phyloP scores from a whole-genome alignment of 35 echinoderm and acorn worm genomes.

The Stichopus chloronotus region DNA sequence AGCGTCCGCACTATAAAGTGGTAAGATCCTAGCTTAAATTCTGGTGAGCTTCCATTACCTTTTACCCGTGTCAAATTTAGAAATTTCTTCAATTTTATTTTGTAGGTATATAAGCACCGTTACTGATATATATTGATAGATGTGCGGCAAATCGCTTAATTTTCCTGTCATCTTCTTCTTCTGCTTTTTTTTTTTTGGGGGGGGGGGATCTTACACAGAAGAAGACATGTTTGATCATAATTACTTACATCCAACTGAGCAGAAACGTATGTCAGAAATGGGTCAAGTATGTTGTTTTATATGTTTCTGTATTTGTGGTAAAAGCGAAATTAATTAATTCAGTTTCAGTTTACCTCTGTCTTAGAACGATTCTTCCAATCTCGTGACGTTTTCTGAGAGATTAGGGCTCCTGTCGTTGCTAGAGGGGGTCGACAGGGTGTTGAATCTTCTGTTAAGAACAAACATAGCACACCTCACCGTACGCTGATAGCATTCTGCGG shows the following conservation, averaged over 20 bases:
- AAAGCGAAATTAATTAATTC: slow-evolving; percentile 8
- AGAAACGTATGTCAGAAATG: not conserved
- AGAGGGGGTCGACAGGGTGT: not conserved
- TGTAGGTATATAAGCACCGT: no score
- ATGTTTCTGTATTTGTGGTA: not conserved
- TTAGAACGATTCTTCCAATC: not conserved
- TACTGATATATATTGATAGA: no score
- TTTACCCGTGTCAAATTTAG: no score
- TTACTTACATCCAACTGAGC: not conserved
- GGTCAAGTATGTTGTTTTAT: not conserved
- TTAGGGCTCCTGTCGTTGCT: not conserved
- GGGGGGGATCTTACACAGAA: no score
- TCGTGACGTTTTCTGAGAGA: not conserved
- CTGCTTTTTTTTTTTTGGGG: no score
- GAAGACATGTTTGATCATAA: not conserved
- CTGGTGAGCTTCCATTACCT: no score
- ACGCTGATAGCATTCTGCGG: slow-evolving; percentile 1
- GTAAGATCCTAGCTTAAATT: no score
- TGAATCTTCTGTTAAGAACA: not conserved
- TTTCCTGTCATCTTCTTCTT: no score
- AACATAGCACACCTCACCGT: slow-evolving; percentile 18
- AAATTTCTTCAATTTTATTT: no score
- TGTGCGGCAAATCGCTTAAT: no score
- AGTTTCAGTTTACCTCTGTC: not conserved
- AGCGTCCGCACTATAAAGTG: no score